Conservation (phyloP, 2,113 vertebrate genomes). For the Zonotrichia leucophrys region DNA sequence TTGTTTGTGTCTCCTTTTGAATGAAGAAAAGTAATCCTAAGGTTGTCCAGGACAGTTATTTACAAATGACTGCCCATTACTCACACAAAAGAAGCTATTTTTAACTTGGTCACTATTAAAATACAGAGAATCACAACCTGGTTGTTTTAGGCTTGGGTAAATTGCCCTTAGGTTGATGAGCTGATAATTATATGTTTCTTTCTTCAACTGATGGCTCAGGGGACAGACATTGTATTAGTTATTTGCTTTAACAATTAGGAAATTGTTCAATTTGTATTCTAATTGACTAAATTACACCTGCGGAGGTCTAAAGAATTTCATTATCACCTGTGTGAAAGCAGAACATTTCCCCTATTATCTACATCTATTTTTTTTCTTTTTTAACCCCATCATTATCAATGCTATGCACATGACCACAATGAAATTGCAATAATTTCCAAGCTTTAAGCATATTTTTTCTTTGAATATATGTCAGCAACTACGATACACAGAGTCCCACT, state of each 20-base stretch:
- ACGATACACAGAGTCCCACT: fast-evolving
- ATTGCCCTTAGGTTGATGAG: slow-evolving; percentile 30
- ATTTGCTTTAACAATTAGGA: slow-evolving; percentile 43
- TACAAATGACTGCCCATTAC: slow-evolving; percentile 45
- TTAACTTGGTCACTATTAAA: slow-evolving; percentile 15
- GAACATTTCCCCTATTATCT: background rate
- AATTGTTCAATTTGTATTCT: slow-evolving; percentile 50
- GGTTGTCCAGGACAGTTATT: background rate
- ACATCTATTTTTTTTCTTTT: background rate
- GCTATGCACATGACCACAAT: background rate
- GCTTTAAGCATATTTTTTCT: background rate
- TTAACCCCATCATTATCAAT: background rate
- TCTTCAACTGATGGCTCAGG: background rate
- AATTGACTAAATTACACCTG: slow-evolving; percentile 50
- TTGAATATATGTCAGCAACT: background rate
- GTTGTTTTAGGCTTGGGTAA: slow-evolving; percentile 12
- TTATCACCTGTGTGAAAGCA: slow-evolving; percentile 40
- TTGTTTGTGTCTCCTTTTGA: slow-evolving; percentile 35
- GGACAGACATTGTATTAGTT: slow-evolving; percentile 20
- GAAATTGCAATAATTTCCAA: background rate
- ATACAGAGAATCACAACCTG: slow-evolving; percentile 11
- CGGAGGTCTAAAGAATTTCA: slow-evolving; percentile 31
- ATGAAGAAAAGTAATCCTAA: slow-evolving; percentile 6
- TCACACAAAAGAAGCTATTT: slow-evolving; percentile 42
- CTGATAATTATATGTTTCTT: slow-evolving; percentile 59